A percentile compares a stretch with the other conserved stretches of the same genome.
phyloP scores from a whole-genome alignment of 2,888 invertebrate genomes.

The Dichetophora obliterata region DNA sequence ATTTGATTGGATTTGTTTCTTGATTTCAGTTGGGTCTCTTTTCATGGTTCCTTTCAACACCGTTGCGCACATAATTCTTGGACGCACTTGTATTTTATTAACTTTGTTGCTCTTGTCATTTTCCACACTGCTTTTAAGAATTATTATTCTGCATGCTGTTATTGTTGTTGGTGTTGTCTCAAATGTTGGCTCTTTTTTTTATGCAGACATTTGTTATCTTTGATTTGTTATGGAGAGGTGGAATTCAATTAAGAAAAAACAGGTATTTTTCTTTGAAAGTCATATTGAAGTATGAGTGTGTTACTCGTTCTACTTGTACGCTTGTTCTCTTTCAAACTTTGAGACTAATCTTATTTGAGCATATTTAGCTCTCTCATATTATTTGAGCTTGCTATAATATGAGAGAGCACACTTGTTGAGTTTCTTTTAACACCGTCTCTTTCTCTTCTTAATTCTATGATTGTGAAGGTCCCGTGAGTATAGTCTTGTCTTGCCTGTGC shows the following conservation, averaged over 20 bases:
- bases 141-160: background rate
- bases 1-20: slow-evolving; percentile 1
- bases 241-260: slow-evolving; percentile 46
- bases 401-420: background rate
- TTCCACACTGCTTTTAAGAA: slow-evolving; percentile 18
- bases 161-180: slow-evolving; percentile 17
- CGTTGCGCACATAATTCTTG: slow-evolving; percentile 37
- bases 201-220: slow-evolving; percentile 31
- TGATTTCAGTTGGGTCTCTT: slow-evolving; percentile 7
- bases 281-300: slow-evolving; percentile 23
- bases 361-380: too few relatives aligned
- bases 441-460: background rate
- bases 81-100: slow-evolving; percentile 40
- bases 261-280: slow-evolving; percentile 48
- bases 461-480: background rate
- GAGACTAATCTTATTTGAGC: background rate
- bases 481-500: background rate
- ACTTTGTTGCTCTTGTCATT: slow-evolving; percentile 26
- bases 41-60: slow-evolving; percentile 26
- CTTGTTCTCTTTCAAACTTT: slow-evolving; percentile 11
- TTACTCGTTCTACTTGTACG: background rate
- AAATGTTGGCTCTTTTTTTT: slow-evolving; percentile 23
- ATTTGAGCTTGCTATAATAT: background rate
- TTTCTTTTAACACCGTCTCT: too few relatives aligned
- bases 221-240: slow-evolving; percentile 42